Evolutionary conservation across 2,888 invertebrate species (phyloP).

Genomic region (Latrodectus hesperus): DNA sequence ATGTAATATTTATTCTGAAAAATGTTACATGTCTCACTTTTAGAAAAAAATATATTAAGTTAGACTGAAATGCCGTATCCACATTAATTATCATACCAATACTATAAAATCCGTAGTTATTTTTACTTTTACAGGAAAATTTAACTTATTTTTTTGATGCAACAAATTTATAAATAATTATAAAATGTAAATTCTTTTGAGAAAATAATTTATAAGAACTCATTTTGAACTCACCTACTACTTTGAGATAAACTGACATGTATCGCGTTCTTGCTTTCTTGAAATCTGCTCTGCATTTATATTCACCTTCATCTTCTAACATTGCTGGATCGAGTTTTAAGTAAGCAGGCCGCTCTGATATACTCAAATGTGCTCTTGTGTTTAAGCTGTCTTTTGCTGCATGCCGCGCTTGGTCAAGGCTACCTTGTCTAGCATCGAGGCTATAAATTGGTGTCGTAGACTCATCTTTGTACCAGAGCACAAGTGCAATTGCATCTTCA

Average conservation of each 20-base stretch:
- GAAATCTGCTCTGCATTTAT: conserved; percentile 92
- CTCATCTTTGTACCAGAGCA: conserved; percentile 93
- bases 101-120: too few species aligned
- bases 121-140: too few species aligned
- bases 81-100: too few species aligned
- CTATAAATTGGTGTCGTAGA: conserved; percentile 93
- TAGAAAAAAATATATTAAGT: too few species aligned
- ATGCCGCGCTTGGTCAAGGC: conserved; percentile 71
- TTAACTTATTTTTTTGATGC: too few species aligned
- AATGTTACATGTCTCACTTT: too few species aligned
- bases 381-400: conserved; percentile 89
- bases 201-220: background rate
- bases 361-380: conserved; percentile 88
- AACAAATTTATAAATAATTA: too few species aligned
- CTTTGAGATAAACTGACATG: conserved; percentile 91
- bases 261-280: conserved; percentile 92
- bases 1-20: too few species aligned
- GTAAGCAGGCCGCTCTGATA: conserved; percentile 78
- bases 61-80: too few species aligned
- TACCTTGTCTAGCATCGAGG: conserved; percentile 77
- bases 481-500: conserved; percentile 88
- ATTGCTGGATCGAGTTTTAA: conserved; percentile 78
- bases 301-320: conserved; percentile 90
- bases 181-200: too few species aligned
- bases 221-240: conserved; percentile 82